Evolutionary conservation across 2,888 invertebrate genomes (phyloP).

Genomic region (Tortricodes alternella): DNA sequence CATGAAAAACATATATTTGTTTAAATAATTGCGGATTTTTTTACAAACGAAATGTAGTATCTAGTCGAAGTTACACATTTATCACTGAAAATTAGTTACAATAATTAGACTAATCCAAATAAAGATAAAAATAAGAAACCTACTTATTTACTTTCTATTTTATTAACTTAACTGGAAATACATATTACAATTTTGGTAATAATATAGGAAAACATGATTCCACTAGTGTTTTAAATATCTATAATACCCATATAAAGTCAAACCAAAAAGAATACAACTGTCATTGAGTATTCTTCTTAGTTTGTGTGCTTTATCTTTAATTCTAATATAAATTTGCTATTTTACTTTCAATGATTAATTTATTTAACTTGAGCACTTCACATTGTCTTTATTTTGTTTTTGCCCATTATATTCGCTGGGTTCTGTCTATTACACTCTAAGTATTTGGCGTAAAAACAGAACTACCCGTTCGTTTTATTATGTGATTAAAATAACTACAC

Average conservation of each 20-base stretch:
- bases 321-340: conserved; percentile 1
- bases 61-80: not conserved
- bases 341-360: not conserved
- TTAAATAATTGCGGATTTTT: not conserved
- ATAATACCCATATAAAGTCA: conserved; percentile 44
- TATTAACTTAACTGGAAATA: not conserved
- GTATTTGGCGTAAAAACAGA: conserved; percentile 2
- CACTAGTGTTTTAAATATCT: conserved; percentile 37
- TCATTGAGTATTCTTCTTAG: conserved; percentile 53
- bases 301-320: conserved; percentile 44
- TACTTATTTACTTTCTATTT: not conserved
- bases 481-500: not conserved
- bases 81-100: not conserved
- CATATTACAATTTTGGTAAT: not conserved
- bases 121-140: not conserved
- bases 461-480: conserved; percentile 9
- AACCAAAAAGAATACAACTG: conserved; percentile 60
- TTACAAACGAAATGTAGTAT: not conserved
- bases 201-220: conserved; percentile 50
- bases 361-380: conserved; percentile 28
- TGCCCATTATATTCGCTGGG: conserved; percentile 2
- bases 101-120: not conserved
- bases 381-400: not conserved
- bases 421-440: conserved; percentile 10
- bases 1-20: not conserved